Conservation (phyloP, 2,888 invertebrate species). For the Pristionchus entomophagus region DNA sequence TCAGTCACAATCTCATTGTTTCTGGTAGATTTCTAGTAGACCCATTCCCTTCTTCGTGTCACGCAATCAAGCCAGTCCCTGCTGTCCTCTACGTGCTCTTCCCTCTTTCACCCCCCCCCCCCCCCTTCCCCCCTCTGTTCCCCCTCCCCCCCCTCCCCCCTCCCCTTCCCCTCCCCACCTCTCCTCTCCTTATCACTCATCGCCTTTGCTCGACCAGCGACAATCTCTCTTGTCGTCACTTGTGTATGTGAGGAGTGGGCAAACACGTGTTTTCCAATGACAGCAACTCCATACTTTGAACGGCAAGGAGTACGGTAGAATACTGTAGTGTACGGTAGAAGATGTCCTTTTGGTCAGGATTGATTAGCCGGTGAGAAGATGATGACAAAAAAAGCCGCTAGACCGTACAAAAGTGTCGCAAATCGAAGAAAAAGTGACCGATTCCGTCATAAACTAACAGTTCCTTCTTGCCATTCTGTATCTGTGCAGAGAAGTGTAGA, state of each 20-base stretch:
- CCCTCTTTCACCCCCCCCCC: not conserved
- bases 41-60: too few relatives aligned
- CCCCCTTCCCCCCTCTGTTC: not conserved
- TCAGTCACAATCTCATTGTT: too few relatives aligned
- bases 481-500: not conserved
- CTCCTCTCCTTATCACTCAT: not conserved
- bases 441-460: not conserved
- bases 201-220: constrained; percentile 34
- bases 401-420: too few relatives aligned
- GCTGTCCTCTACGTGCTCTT: constrained; percentile 19
- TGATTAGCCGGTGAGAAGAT: too few relatives aligned
- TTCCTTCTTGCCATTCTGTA: not conserved
- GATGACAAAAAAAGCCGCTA: too few relatives aligned
- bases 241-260: constrained; percentile 1
- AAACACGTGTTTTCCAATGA: not conserved
- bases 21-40: too few relatives aligned
- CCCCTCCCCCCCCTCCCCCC: too few relatives aligned
- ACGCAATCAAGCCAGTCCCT: constrained; percentile 1
- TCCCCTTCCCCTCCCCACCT: not conserved
- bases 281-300: too few relatives aligned
- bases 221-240: not conserved
- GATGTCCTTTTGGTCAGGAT: too few relatives aligned
- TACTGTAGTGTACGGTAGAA: not conserved
- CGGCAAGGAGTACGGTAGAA: not conserved
- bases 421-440: not conserved